Evolutionary conservation across 2,113 vertebrate species (phyloP).

Genomic region (Amphilophus citrinellus): DNA sequence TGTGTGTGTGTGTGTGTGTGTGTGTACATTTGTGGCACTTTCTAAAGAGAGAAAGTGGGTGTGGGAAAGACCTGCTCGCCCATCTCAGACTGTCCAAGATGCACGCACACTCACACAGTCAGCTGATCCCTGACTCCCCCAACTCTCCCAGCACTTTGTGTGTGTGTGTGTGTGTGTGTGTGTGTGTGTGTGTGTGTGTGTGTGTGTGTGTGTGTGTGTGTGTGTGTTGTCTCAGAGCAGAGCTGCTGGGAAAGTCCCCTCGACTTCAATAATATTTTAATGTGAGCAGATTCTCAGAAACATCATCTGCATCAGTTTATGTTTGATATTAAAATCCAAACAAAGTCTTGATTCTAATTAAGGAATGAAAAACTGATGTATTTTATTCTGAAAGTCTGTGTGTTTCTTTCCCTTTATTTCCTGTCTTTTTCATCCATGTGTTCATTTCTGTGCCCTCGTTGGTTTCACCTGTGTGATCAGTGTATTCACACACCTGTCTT

Average conservation of each 20-base stretch:
- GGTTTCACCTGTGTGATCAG: too few species aligned
- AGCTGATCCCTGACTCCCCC: conserved; percentile 64
- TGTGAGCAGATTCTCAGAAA: conserved; percentile 16
- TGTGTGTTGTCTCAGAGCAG: background rate
- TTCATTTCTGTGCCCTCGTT: too few species aligned
- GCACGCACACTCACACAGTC: conserved; percentile 46
- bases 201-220: background rate
- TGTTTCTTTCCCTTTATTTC: background rate
- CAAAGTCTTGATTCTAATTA: background rate
- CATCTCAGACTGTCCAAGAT: conserved; percentile 27
- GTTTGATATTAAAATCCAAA: background rate
- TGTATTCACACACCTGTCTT: too few species aligned
- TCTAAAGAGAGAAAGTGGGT: conserved; percentile 63
- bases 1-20: conserved; percentile 46
- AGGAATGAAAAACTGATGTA: background rate
- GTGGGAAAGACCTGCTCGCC: conserved; percentile 64
- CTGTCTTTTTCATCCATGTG: background rate
- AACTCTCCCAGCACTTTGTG: conserved; percentile 55
- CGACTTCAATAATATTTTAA: conserved; percentile 8
- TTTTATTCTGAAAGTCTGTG: conserved; percentile 4
- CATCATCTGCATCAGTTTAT: background rate
- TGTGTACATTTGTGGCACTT: conserved; percentile 57
- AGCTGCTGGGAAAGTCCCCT: conserved; percentile 52
- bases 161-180: conserved; percentile 2
- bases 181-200: background rate